phyloP scores from a whole-genome alignment of 1,140 invertebrate genomes.

The Phocides pigmalion region DNA sequence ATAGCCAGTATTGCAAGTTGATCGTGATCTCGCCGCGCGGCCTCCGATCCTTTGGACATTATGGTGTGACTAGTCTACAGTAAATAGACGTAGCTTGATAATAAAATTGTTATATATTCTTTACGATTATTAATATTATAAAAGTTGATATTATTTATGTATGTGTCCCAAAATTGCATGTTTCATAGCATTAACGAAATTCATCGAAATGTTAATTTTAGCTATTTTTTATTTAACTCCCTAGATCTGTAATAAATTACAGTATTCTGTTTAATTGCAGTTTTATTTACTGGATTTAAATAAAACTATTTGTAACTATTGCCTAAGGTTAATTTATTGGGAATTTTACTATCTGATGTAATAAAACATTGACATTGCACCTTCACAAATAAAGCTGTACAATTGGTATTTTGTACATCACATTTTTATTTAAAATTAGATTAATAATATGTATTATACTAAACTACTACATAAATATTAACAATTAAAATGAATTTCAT shows the following conservation, averaged over 20 bases:
- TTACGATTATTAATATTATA: slow-evolving; percentile 8
- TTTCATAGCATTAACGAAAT: slow-evolving; percentile 43
- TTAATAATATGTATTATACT: slow-evolving; percentile 18
- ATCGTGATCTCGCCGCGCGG: too few species aligned
- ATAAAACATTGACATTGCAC: slow-evolving; percentile 9
- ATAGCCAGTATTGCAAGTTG: too few species aligned
- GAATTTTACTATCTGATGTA: slow-evolving; percentile 15
- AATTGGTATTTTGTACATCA: slow-evolving; percentile 23
- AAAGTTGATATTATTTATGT: slow-evolving; percentile 22
- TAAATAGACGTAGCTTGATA: slow-evolving; percentile 11
- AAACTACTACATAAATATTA: slow-evolving; percentile 20
- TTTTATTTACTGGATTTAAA: slow-evolving; percentile 42
- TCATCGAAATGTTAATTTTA: slow-evolving; percentile 46
- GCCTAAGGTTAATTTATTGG: slow-evolving; percentile 24
- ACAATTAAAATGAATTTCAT: slow-evolving; percentile 9
- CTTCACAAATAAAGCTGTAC: slow-evolving; percentile 23
- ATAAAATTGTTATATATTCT: slow-evolving; percentile 23
- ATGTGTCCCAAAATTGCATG: slow-evolving; percentile 12
- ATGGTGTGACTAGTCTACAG: slow-evolving; percentile 5
- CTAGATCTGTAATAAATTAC: slow-evolving; percentile 81
- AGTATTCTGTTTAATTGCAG: slow-evolving; percentile 69
- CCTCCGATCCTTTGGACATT: too few species aligned
- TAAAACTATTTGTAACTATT: slow-evolving; percentile 13
- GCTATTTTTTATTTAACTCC: slow-evolving; percentile 49
- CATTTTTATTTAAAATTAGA: slow-evolving; percentile 31